Base-by-base conservation (phyloP, 2,113 vertebrate species). In the Proteles cristata region DNA sequence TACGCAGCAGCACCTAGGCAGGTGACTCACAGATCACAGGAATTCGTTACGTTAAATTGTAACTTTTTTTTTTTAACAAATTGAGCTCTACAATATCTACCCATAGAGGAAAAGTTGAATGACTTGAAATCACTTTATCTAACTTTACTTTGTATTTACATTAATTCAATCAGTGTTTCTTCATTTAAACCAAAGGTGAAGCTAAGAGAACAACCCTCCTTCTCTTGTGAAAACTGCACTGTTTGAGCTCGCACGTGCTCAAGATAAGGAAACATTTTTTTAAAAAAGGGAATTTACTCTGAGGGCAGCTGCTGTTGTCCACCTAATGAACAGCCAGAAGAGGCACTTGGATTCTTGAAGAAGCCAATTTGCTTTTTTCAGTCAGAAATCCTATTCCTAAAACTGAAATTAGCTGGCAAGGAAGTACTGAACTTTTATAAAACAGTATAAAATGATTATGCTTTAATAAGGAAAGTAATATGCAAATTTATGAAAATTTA, bases 11-110 rank as follows among this genome's bases (percentile, higher is more conserved):
- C n/a, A 80, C 69, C 55, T 80, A 63, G 33, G 33, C 8, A 95
- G 43, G 55, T 88, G 69, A 23, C 25, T 95, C 83, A 61, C 7
- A 79, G 33, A 31, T 90, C 63, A 55, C 11, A 93, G 68, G 17
- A 83, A 83, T 79, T 71, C 23, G 17, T 77, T 87, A 79, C 77
- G 43, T 92, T 92, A 90, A 82, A 50, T 80, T 53, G n/a, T 95
- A 80, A 89, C 50, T 87, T 19, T 35, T 26, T 45, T 82, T 48
- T 85, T 93, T 58, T 1, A 90, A 69, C 28, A 83, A 76, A 82
- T 35, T 35, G 28, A 90, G 31, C 25, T 76, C 25, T 55, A 65
- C 63, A 77, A 65, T 55, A 33, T 55, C 10, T 31, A 71, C 53
- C 33, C 39, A 26, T 68, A 55, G 33, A 88, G 71, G 25, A 45